Evolutionary conservation across 2,113 vertebrate species (phyloP).

Genomic region (Circaetus gallicus): DNA sequence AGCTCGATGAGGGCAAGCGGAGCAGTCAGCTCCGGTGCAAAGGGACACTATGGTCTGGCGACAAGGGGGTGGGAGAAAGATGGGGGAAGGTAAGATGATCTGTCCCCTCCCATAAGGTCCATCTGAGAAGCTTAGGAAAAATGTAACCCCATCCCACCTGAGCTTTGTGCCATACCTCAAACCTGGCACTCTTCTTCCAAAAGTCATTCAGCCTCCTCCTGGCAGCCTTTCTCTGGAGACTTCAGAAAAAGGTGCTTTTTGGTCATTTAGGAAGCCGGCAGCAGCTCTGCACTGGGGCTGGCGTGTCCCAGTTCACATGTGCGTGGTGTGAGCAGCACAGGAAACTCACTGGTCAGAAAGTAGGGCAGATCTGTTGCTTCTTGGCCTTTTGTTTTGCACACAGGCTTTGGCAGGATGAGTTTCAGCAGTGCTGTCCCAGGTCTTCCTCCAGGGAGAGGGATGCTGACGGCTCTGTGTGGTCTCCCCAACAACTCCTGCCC

Average conservation of each 20-base stretch:
- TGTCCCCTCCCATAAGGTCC: neutral
- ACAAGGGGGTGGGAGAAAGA: neutral
- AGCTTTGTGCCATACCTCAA: neutral
- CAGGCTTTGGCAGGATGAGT: neutral
- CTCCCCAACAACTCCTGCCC: neutral
- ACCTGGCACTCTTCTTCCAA: neutral
- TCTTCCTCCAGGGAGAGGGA: neutral
- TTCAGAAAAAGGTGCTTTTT: neutral
- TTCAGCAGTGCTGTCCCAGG: neutral
- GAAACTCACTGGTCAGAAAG: neutral
- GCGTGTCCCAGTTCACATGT: neutral
- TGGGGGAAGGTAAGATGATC: neutral
- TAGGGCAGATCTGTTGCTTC: neutral
- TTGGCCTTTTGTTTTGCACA: rapidly evolving
- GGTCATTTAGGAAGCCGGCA: neutral
- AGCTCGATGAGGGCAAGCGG: neutral
- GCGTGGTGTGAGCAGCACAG: neutral
- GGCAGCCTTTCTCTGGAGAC: neutral
- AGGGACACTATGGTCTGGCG: neutral
- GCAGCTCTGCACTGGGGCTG: neutral
- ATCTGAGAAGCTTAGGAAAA: neutral
- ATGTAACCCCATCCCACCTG: neutral
- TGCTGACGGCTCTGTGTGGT: neutral
- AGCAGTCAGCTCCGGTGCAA: neutral
- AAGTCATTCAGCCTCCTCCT: neutral